Conservation (phyloP, 2,888 invertebrate genomes). For the Callyntrura sp. region DNA sequence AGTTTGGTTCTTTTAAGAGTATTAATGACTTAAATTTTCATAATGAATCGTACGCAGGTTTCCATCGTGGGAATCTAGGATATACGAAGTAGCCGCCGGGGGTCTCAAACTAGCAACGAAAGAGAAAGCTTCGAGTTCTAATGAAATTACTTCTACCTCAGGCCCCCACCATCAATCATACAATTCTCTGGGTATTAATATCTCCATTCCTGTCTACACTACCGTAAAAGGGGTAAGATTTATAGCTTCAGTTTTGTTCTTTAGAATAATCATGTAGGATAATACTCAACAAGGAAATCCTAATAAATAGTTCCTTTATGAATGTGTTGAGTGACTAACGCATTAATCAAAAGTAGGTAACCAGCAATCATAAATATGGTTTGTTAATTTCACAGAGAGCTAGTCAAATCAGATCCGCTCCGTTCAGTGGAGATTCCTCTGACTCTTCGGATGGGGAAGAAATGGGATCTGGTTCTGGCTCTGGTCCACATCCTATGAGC, state of each 20-base stretch:
- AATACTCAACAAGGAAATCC: no score
- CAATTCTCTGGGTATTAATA: conserved; percentile 84
- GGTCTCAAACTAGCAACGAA: conserved; percentile 84
- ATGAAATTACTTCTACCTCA: conserved; percentile 79
- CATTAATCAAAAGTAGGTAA: not conserved
- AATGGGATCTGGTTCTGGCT: conserved; percentile 86
- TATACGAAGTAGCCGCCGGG: conserved; percentile 91
- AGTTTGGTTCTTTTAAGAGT: not conserved
- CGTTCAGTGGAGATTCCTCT: conserved; percentile 97
- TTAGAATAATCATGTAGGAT: no score
- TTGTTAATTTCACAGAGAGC: conserved; percentile 89
- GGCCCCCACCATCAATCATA: conserved; percentile 81
- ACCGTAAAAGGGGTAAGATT: conserved; percentile 95
- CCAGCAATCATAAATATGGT: conserved; percentile 1
- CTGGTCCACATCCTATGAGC: conserved; percentile 85
- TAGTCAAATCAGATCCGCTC: conserved; percentile 98
- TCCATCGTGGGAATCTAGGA: conserved; percentile 98
- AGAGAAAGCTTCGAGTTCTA: conserved; percentile 79
- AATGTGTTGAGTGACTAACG: no score
- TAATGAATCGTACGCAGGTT: conserved; percentile 86
- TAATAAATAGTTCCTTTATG: no score
- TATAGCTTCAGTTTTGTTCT: not conserved
- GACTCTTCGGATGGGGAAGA: conserved; percentile 97
- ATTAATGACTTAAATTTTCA: not conserved
- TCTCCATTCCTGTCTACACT: conserved; percentile 94